Evolutionary conservation across 2,113 vertebrate genomes (phyloP).

Genomic region (Canis aureus): DNA sequence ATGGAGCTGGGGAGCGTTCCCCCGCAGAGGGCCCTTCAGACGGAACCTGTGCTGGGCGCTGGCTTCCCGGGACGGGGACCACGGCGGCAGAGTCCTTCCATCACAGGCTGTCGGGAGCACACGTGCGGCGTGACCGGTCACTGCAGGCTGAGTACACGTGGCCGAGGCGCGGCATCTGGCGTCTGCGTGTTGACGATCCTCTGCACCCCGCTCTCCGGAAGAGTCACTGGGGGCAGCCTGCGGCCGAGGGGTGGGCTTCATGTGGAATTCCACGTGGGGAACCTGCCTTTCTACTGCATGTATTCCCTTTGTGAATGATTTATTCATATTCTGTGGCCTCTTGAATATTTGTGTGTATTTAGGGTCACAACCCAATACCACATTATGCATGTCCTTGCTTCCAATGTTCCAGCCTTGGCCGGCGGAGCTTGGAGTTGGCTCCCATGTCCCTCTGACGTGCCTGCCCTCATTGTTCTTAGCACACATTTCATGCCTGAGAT

Average conservation of each 20-base stretch:
- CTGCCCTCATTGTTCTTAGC: fast-evolving
- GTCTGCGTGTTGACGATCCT: not conserved
- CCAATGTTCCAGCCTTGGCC: fast-evolving
- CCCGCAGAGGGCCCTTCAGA: fast-evolving
- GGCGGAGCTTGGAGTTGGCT: fast-evolving
- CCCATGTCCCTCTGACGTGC: fast-evolving
- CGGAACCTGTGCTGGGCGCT: fast-evolving
- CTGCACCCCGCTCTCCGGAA: fast-evolving
- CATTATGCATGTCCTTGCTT: too few species aligned
- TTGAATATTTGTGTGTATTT: too few species aligned
- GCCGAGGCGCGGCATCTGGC: fast-evolving
- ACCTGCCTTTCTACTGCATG: too few species aligned
- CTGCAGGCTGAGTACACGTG: fast-evolving
- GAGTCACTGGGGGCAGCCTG: not conserved
- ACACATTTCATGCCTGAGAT: not conserved
- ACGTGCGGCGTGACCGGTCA: fast-evolving
- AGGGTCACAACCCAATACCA: fast-evolving
- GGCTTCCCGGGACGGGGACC: not conserved
- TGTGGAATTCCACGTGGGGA: not conserved
- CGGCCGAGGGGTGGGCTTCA: fast-evolving
- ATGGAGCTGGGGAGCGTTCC: fast-evolving
- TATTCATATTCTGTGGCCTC: fast-evolving
- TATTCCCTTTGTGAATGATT: fast-evolving
- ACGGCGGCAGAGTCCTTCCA: not conserved
- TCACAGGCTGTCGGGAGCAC: fast-evolving